Evolutionary conservation across 1,140 invertebrate genomes (phyloP), one percentile per base, ranked within the genome.

Genomic region (Achatina immaculata): DNA sequence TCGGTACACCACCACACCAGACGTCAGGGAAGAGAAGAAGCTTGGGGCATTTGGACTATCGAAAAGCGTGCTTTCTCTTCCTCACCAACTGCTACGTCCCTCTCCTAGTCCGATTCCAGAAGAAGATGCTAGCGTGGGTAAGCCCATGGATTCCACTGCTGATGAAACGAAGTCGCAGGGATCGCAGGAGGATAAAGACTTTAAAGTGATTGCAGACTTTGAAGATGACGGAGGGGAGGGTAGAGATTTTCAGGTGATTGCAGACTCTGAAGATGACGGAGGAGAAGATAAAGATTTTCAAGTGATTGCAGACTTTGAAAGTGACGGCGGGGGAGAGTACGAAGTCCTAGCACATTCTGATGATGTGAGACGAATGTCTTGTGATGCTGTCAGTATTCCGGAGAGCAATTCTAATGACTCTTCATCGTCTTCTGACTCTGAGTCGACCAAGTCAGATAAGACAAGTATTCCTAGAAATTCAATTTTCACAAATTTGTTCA

Each of bases 281-380:
- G 34, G 78, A 16, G 31, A 48, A 34, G 38, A 66, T 1, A 38
- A 62, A 40, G n/a, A 77, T 28, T 14, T 77, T 14, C 55, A 62
- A 69, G 48, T 81, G 0, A 58, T 81, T 11, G 82, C 74, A 0
- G 82, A 65, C 36, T 83, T 78, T 45, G 82, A 83, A 58, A 83
- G 82, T 72, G 82, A 83, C 38, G 82, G 74, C 0, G 82, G 82
- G 21, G 75, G 82, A 19, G 73, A 83, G 73, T 83, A 83, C 66
- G 82, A 83, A 28, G 75, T 83, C n/a, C 58, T 83, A 19, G 66
- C 82, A 28, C 79, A 65, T 21, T 62, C 82, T 21, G n/a, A 74
- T 34, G 78, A 72, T 36, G 78, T 43, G 0, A 31, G 68, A 72
- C 34, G 78, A 16, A n/a, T 72, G 6, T 48, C 78, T 11, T 45